Evolutionary conservation across 2,113 vertebrate genomes (phyloP), one percentile per base, ranked within the genome.

Genomic region (Sceloporus undulatus): DNA sequence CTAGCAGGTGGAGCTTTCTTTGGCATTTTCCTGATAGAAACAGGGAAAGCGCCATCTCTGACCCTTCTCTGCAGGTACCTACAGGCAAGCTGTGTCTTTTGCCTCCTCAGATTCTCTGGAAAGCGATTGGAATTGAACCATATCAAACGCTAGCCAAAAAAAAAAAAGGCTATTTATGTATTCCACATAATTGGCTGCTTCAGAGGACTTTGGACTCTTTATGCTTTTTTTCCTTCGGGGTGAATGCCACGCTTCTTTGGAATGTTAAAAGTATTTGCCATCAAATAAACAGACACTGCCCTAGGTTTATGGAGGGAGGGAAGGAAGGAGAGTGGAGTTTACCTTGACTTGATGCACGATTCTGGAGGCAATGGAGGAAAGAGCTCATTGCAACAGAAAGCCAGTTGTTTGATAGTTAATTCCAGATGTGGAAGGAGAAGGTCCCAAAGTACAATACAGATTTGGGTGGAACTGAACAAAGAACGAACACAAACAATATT

Each of bases 391-490:
- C 80, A 92, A 91, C 92, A 93, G 94, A 91, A 92, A 84, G 91
- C 66, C 90, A 89, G 85, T 80, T 94, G 95, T 91, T 78, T 74
- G 11, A 0, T 94, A 96, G 91, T 96, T 96, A 89, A 80, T 96
- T 96, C 96, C 97, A 97, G 96, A 97, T 97, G 96, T 96, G 11
- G 0, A 19, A 4, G n/a, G 78, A 48, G n/a, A 74, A 9, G 13
- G n/a, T 74, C 11, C 70, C 70, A 56, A 84, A 84, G 54, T 38
- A 59, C 70, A 84, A 74, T 54, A 25, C 70, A 23, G 52, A 59
- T 29, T 59, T 0, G 11, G 19, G 70, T 21, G 34, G 40, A 42
- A 40, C 65, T 7, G n/a, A n/a, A 4, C 62, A 48, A 27, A 38
- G 16, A 29, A 40, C 21, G 27, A 23, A 38, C 7, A 68, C 19